These are phyloP conservation scores for Lutjanus argentimaculatus DNA, from an alignment of 2,797 vertebrate species.

Conservation along the genomic window DNA sequence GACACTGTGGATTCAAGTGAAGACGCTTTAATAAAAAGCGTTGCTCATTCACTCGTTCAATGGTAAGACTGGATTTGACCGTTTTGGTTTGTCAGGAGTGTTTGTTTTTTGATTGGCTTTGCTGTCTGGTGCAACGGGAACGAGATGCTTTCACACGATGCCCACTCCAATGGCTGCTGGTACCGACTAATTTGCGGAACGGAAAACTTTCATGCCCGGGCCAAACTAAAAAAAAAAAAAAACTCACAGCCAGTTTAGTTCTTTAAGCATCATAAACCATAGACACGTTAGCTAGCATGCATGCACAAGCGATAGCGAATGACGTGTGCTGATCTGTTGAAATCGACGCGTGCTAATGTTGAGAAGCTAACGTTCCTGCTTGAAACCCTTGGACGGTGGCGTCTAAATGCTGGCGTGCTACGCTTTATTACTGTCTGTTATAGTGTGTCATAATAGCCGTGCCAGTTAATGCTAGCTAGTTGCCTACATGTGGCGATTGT, in stretches of 20 bases:
- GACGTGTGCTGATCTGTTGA: accelerated
- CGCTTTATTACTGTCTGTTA: background rate
- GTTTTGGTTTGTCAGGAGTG: accelerated
- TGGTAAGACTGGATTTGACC: constrained; percentile 78
- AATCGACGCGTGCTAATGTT: constrained; percentile 4
- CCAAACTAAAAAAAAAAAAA: constrained; percentile 42
- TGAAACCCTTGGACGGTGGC: background rate
- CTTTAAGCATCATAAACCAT: accelerated
- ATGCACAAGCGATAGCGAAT: accelerated
- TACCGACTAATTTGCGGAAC: constrained; percentile 66
- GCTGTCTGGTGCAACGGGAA: constrained; percentile 11
- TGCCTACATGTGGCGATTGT: accelerated
- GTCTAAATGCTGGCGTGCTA: constrained; percentile 47
- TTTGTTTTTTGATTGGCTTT: background rate
- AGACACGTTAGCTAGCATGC: accelerated
- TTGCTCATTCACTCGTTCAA: constrained; percentile 63
- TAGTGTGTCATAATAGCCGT: accelerated
- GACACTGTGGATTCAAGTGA: constrained; percentile 62
- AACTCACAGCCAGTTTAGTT: background rate
- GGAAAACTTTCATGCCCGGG: constrained; percentile 63
- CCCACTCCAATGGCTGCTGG: constrained; percentile 62
- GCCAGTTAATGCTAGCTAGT: background rate
- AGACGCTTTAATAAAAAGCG: constrained; percentile 61
- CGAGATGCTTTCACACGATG: constrained; percentile 71
- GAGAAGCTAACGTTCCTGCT: constrained; percentile 6